Evolutionary conservation across 2,797 vertebrate genomes (phyloP).

Genomic region (Momotus momota): DNA sequence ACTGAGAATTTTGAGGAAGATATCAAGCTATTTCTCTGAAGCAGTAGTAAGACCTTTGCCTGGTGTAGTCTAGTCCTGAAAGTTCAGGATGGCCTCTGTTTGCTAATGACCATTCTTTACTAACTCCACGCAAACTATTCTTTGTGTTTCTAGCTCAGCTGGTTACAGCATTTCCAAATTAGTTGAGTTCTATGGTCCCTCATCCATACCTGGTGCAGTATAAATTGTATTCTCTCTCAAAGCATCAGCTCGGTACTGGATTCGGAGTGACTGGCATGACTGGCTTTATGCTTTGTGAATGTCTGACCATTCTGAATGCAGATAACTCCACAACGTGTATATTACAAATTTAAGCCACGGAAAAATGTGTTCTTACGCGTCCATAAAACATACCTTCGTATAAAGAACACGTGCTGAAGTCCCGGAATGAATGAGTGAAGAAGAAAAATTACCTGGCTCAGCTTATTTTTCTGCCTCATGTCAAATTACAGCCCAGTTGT

Average conservation of each 20-base stretch:
- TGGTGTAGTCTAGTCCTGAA: neutral
- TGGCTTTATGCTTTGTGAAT: neutral
- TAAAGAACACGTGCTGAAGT: neutral
- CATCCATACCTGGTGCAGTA: neutral
- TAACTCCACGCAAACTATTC: neutral
- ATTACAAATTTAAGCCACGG: neutral
- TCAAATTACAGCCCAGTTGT: constrained; percentile 8
- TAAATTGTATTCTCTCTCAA: no score
- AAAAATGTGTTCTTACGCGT: neutral
- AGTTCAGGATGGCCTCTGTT: neutral
- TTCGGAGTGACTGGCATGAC: neutral
- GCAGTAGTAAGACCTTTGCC: neutral
- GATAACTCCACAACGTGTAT: neutral
- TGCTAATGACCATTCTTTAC: neutral
- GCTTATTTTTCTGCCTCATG: neutral
- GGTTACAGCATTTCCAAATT: neutral
- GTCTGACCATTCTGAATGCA: neutral
- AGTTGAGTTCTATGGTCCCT: neutral
- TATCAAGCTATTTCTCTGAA: neutral
- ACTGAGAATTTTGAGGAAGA: neutral
- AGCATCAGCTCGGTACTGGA: neutral
- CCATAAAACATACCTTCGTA: neutral
- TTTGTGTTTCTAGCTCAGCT: neutral
- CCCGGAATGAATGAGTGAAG: neutral
- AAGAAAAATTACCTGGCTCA: constrained; percentile 23